These are phyloP conservation scores for Aphelocoma coerulescens DNA, from an alignment of 2,113 vertebrate genomes.

Conservation along the genomic window DNA sequence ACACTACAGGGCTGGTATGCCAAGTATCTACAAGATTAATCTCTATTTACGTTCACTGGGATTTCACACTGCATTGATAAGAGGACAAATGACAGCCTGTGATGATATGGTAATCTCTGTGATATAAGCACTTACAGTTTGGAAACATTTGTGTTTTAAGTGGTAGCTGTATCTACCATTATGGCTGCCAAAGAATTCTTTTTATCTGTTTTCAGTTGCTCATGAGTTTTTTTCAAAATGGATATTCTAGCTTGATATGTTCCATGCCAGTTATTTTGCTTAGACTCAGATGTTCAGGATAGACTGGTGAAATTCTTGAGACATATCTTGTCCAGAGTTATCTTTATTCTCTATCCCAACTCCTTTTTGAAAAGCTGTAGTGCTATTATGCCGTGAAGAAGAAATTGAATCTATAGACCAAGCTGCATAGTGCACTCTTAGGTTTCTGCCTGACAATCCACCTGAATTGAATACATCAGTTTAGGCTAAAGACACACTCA, in stretches of 20 bases:
- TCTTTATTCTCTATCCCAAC: neutral
- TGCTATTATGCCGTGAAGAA: neutral
- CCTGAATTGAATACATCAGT: neutral
- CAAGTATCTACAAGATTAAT: conserved; percentile 5
- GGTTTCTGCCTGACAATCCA: neutral
- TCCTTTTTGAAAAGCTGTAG: neutral
- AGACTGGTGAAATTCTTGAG: neutral
- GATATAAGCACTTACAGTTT: conserved; percentile 13
- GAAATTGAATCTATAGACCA: neutral
- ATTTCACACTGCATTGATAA: neutral
- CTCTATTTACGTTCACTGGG: neutral
- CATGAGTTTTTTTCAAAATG: neutral
- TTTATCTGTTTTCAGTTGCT: conserved; percentile 11
- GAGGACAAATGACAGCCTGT: conserved; percentile 1
- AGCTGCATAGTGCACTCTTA: neutral
- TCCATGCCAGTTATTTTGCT: neutral
- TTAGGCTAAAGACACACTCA: neutral
- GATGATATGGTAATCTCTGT: conserved; percentile 16
- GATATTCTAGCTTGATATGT: neutral
- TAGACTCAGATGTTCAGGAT: neutral
- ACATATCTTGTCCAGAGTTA: neutral
- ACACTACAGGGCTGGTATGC: neutral
- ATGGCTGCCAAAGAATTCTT: neutral
- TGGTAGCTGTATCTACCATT: neutral
- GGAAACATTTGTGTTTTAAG: conserved; percentile 2